Conservation (phyloP, 2,113 vertebrate species). For the Eurypyga helias region DNA sequence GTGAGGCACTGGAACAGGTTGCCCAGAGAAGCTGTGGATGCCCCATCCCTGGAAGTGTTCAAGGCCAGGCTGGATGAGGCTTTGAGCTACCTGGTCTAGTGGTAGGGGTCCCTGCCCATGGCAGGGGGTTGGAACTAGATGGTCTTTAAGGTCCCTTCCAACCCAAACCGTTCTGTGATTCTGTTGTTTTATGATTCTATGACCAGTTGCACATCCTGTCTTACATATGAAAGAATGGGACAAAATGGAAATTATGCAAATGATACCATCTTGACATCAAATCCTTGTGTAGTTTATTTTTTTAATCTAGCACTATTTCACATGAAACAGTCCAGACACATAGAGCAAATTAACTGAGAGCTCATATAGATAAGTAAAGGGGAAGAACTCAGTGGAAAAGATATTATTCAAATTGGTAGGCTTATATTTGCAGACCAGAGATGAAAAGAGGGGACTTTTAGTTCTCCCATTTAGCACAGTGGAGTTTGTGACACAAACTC, state of each 20-base stretch:
- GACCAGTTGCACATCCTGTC: slow-evolving; percentile 45
- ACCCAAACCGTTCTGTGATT: no score
- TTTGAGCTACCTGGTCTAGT: no score
- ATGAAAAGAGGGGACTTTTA: neutral
- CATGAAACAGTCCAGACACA: neutral
- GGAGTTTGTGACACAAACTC: neutral
- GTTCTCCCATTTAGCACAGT: neutral
- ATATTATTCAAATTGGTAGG: neutral
- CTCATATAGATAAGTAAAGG: neutral
- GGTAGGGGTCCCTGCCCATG: no score
- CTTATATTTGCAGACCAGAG: neutral
- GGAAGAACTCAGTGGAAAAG: neutral
- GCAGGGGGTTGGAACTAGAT: no score
- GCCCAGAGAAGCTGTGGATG: no score
- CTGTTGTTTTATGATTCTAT: no score
- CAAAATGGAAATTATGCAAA: slow-evolving; percentile 54
- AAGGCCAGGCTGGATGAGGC: no score
- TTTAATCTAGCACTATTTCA: slow-evolving; percentile 11
- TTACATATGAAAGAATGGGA: slow-evolving; percentile 49
- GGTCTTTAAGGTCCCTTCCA: no score
- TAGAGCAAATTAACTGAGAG: neutral
- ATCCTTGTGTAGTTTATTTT: neutral
- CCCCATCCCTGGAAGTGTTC: no score
- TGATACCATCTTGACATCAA: neutral
- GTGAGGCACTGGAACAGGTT: no score